Base-by-base conservation (phyloP, 2,888 invertebrate species). In the Metopia argyrocephala region DNA sequence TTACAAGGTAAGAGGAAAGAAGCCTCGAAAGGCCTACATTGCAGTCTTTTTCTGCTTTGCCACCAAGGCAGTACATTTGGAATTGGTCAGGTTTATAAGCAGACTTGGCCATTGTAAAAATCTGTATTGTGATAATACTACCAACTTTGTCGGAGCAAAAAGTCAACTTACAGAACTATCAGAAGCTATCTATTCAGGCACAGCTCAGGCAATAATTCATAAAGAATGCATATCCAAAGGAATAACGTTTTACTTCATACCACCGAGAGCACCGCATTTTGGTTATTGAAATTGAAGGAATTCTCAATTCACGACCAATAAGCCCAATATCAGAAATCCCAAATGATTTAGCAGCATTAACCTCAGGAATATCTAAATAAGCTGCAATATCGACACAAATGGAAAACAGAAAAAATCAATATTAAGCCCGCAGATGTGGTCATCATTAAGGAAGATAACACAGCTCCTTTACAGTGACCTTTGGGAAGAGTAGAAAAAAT, bases 381-480 rank as follows among this genome's bases (percentile, higher is more conserved):
- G 25, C 54, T 54, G 23, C 54, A 54, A 25, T 25, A 54, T 23
- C 54, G 25, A 5, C 54, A 54, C 4, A 46, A 15, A n/a, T 46
- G 46, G 46, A 5, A 20, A 54, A 54, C 54, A 54, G 18, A 54
- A 3, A 54, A 23, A 25, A 54, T 20, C 21, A 50, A 64, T 6
- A 50, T 64, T 2, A 25, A 73, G n/a, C 45, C 5, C 12, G 31
- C 21, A 2, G 28, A 27, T 4, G 21, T 73, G 31, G 71, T 62
- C 12, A 62, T 64, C 12, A 52, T 73, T 27, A 71, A 62, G 18
- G 54, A 50, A 48, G 61, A 71, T 31, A 62, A 71, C 23, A 15
- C 52, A 18, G 15, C 57, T 3, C 21, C 52, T 15, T 21, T 64
- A 45, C 56, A 73, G 28, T 73, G 73, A 28, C 56, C 57, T 2